These are phyloP conservation scores for Horisme vitalbata DNA, from an alignment of 2,888 invertebrate species.

Conservation along the genomic window DNA sequence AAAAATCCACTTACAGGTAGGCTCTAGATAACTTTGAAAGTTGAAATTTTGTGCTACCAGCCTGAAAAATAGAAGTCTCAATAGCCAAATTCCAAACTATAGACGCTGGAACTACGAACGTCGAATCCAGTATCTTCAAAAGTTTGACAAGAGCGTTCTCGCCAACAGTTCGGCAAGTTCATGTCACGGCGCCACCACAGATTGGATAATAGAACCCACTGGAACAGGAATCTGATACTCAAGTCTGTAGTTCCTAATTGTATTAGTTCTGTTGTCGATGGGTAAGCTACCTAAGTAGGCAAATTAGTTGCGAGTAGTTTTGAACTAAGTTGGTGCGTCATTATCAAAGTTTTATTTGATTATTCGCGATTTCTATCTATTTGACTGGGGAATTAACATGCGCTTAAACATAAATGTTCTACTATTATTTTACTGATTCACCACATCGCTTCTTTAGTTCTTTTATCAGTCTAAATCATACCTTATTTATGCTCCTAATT, in stretches of 20 bases:
- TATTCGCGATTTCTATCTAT: neutral
- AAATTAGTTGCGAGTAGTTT: conserved; percentile 18
- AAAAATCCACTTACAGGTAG: too few relatives aligned
- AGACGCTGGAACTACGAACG: conserved; percentile 13
- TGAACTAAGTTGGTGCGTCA: conserved; percentile 1
- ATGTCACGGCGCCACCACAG: conserved; percentile 13
- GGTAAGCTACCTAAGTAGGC: conserved; percentile 16
- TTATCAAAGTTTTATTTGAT: conserved; percentile 11
- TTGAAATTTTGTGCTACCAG: neutral
- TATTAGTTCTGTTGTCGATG: conserved; percentile 18
- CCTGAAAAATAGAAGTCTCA: conserved; percentile 8
- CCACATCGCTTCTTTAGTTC: too few relatives aligned
- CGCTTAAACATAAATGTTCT: too few relatives aligned
- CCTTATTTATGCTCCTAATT: too few relatives aligned
- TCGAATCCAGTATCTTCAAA: conserved; percentile 19
- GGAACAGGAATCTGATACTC: conserved; percentile 14
- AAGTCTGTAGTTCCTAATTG: conserved; percentile 19
- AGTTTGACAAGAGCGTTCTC: conserved; percentile 14
- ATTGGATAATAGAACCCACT: conserved; percentile 9
- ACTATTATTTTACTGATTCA: too few relatives aligned
- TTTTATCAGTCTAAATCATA: too few relatives aligned
- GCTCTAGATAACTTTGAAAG: too few relatives aligned
- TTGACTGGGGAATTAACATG: too few relatives aligned
- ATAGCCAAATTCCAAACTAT: conserved; percentile 14
- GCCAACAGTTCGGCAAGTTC: conserved; percentile 16